Conservation (phyloP, 2,797 vertebrate species). For the Psittacula echo region DNA sequence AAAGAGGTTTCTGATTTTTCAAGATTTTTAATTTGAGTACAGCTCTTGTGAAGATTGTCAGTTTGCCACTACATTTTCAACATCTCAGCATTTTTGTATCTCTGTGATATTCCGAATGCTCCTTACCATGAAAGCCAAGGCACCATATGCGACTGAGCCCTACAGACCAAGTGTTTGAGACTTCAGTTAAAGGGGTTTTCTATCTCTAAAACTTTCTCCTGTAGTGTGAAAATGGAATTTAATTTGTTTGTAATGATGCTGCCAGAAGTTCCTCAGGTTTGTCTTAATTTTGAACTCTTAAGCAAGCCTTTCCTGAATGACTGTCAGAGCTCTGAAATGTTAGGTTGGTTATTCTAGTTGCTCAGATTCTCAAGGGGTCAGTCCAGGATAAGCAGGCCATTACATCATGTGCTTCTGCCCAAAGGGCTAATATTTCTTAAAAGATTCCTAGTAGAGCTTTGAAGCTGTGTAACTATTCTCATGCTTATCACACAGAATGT, state of each 20-base stretch:
- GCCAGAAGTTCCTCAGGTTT: not conserved
- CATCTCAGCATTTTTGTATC: not conserved
- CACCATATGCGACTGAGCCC: not conserved
- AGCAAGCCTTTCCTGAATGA: not conserved
- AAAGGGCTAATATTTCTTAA: slow-evolving; percentile 13
- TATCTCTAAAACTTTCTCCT: not conserved
- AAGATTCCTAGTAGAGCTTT: slow-evolving; percentile 2
- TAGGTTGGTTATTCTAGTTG: not conserved
- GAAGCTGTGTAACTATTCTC: not conserved
- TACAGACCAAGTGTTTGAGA: not conserved
- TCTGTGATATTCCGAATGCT: not conserved
- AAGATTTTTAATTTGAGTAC: not conserved
- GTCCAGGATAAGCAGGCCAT: not conserved
- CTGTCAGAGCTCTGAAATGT: not conserved
- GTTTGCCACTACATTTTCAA: not conserved
- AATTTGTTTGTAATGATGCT: not conserved
- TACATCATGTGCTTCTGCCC: slow-evolving; percentile 12
- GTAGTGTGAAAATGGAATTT: not conserved
- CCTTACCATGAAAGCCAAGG: not conserved
- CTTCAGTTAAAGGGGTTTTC: not conserved
- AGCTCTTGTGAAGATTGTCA: not conserved
- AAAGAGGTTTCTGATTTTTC: not conserved
- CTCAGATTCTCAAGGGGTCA: not conserved
- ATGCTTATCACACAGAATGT: not conserved
- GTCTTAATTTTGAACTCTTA: not conserved